Evolutionary conservation across 2,888 invertebrate species (phyloP), one percentile per base, ranked within the genome.

Genomic region (Lydus trimaculatus): DNA sequence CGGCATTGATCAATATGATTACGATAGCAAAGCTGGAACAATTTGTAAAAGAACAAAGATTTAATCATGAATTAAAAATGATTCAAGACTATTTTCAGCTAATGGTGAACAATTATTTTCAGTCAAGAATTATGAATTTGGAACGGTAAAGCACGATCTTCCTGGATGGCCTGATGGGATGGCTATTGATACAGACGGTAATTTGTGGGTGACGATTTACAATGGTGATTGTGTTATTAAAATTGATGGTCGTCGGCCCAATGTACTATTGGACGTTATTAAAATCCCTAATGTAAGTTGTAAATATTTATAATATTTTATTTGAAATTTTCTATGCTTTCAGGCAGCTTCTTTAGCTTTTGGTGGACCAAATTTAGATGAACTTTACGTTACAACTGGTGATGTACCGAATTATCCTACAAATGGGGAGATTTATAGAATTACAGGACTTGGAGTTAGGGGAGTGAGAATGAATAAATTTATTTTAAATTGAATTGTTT

Each of bases 141-240:
- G 85, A 86, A 0, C 83, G 90, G 90, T 87, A 58, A 91, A 90
- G 79, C 81, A 85, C 69, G 80, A 82, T 48, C 80, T 87, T 58
- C 79, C 80, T 11, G 87, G 89, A 13, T 86, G 90, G 74, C 91
- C 90, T 63, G 93, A 93, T 84, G 93, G 93, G 20, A 80, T 86
- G 65, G 76, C 81, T 2, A 86, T 89, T 39, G 95, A 94, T 84
- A 87, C 88, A 0, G 90, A 93, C 71, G 94, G 91, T 9, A 92
- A 92, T 81, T 86, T 94, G 13, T 94, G 94, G 92, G 88, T 94
- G 39, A 92, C 93, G 63, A 90, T 91, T 80, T 94, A 91, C 80
- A 89, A 89, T 72, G 93, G 90, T 1, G 87, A 89, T 17, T 88
- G 89, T 80, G 86, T 92, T 59, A 75, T 84, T n/a, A 79, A 89